Evolutionary conservation across 2,888 invertebrate species (phyloP), one percentile per base, ranked within the genome.

Genomic region (Hipparchia sbordonii): DNA sequence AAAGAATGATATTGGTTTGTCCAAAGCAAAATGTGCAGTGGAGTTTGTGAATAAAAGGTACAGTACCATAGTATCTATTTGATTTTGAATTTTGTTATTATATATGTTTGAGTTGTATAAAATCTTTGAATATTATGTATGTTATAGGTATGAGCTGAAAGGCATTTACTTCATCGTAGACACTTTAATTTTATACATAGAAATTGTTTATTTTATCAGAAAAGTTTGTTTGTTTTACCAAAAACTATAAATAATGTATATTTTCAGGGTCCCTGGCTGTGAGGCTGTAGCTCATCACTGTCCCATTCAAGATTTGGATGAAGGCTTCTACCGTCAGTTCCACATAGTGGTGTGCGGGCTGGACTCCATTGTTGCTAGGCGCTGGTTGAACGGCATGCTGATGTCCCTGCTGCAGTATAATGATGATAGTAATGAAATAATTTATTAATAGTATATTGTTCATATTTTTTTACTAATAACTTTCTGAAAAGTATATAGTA

Each of bases 331-430:
- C 85, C 95, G 96, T 77, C 95, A 97, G 82, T 99, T 99, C 90
- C 97, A 98, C 85, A 96, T 99, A 70, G 96, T 99, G 71, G 98
- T 99, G 0, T 99, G 99, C 93, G 99, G 99, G 0, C 94, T 99
- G 70, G 99, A 99, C 91, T 99, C 99, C 0, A 97, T 99, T 80
- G 96, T 98, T 6, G 99, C 99, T 0, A 95, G 99, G 69, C 95
- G 99, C 72, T 99, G 99, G 99, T 97, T 99, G 5, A 99, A 99
- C 91, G 98, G 97, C 54, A 98, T 98, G 97, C 87, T 98, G 4
- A 91, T 97, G 79, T 97, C 97, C 0, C 86, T 98, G 83, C 88
- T 98, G 66, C 94, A 95, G 75, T 97, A 97, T 83, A 95, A 96
- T 87, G 97, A 97, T 83, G 96, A 98, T 83, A 97, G 97, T 80